phyloP scores from a whole-genome alignment of 2,888 invertebrate species.

The Aspidiotus rigidus region DNA sequence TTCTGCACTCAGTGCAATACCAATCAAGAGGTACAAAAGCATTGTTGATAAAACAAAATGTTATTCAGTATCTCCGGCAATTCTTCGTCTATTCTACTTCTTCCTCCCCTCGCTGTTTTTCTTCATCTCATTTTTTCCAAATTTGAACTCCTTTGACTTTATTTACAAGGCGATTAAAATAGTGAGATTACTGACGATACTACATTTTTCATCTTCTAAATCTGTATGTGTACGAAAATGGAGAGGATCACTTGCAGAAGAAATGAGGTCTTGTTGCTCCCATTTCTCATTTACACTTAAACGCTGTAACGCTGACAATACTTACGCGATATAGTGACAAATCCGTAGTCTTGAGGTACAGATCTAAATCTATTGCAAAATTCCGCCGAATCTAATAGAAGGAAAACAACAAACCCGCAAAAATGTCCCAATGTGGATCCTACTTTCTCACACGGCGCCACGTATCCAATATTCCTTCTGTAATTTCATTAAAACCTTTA shows the following conservation, averaged over 20 bases:
- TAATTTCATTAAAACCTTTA: constrained; percentile 38
- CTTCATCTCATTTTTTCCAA: too few species aligned
- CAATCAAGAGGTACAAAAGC: too few species aligned
- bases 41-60: too few species aligned
- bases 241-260: neutral
- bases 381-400: constrained; percentile 81
- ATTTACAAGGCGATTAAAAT: too few species aligned
- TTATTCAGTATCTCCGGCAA: too few species aligned
- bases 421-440: constrained; percentile 97
- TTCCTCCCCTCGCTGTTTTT: too few species aligned
- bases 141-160: too few species aligned
- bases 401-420: constrained; percentile 88
- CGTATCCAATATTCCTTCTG: constrained; percentile 89
- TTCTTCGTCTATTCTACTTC: too few species aligned
- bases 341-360: neutral
- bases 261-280: neutral
- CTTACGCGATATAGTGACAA: neutral
- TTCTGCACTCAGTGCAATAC: too few species aligned
- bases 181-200: too few species aligned
- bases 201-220: neutral
- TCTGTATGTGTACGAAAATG: neutral
- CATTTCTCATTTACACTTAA: neutral
- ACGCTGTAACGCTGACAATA: neutral
- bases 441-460: constrained; percentile 96
- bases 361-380: constrained; percentile 2